Conservation (phyloP, 1,140 invertebrate genomes). For the Drosophila subpulchrella region DNA sequence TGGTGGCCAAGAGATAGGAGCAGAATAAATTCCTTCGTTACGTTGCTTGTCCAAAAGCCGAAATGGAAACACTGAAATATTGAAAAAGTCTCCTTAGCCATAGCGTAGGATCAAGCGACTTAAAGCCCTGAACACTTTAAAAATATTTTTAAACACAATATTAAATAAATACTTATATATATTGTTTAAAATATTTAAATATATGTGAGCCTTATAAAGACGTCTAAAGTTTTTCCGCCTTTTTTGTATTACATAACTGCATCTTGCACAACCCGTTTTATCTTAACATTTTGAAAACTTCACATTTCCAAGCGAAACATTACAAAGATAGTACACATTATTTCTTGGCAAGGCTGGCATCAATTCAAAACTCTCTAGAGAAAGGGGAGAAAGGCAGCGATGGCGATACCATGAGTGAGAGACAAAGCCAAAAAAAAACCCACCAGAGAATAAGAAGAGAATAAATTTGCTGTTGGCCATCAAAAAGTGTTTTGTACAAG, state of each 20-base stretch:
- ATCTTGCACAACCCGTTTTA: too few relatives aligned
- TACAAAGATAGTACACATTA: constrained; percentile 6
- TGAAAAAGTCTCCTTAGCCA: constrained; percentile 10
- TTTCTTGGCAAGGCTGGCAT: constrained; percentile 13
- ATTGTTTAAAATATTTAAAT: not conserved
- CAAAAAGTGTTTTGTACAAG: constrained; percentile 44
- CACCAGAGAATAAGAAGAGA: constrained; percentile 28
- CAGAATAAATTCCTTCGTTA: constrained; percentile 1
- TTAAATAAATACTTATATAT: too few relatives aligned
- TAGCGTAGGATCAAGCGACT: not conserved
- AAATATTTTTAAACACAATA: too few relatives aligned
- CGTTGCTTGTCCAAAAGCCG: constrained; percentile 6
- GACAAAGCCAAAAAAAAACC: constrained; percentile 19
- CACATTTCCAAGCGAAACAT: not conserved
- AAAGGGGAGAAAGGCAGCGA: not conserved
- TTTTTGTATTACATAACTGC: not conserved
- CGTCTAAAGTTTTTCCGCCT: too few relatives aligned
- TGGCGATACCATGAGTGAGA: not conserved
- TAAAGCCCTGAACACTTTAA: too few relatives aligned
- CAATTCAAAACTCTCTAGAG: constrained; percentile 11
- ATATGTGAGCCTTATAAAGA: too few relatives aligned
- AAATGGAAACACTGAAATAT: constrained; percentile 10
- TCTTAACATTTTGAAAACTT: not conserved
- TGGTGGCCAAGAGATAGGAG: not conserved
- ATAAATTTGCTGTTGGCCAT: constrained; percentile 72